These are phyloP conservation scores for Ecdyonurus torrentis DNA, from an alignment of 2,888 invertebrate genomes.

Conservation along the genomic window DNA sequence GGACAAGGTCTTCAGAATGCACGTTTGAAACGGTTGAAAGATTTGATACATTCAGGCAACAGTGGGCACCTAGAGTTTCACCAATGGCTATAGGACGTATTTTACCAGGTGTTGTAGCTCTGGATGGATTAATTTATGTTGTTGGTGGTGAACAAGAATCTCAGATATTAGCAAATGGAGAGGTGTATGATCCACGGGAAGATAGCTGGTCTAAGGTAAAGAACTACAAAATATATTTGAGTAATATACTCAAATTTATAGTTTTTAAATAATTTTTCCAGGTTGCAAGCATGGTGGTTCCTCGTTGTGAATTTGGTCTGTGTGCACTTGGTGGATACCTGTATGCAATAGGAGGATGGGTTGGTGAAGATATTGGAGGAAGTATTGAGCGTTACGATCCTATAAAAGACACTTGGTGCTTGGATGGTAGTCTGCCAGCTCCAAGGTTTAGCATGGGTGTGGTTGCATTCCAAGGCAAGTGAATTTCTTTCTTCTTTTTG, in stretches of 20 bases:
- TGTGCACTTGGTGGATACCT: constrained; percentile 67
- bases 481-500: too few species aligned
- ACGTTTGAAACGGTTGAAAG: constrained; percentile 69
- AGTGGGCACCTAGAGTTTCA: background rate
- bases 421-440: constrained; percentile 62
- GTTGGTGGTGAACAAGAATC: constrained; percentile 85
- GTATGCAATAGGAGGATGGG: constrained; percentile 86
- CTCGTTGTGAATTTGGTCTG: constrained; percentile 78
- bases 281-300: constrained; percentile 58
- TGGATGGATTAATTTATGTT: constrained; percentile 75
- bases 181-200: constrained; percentile 60
- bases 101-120: constrained; percentile 67
- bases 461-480: constrained; percentile 56
- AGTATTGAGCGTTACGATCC: constrained; percentile 81
- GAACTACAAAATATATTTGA: background rate
- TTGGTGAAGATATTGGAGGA: constrained; percentile 78
- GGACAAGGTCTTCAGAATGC: constrained; percentile 61
- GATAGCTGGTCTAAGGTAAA: constrained; percentile 29
- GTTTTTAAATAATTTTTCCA: constrained; percentile 18
- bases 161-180: constrained; percentile 74
- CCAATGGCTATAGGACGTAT: constrained; percentile 50
- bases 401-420: constrained; percentile 54
- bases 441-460: constrained; percentile 86
- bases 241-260: background rate
- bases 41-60: constrained; percentile 51